These are phyloP conservation scores for Acanthopleura granulata DNA, from an alignment of 2,888 invertebrate species.

Conservation along the genomic window DNA sequence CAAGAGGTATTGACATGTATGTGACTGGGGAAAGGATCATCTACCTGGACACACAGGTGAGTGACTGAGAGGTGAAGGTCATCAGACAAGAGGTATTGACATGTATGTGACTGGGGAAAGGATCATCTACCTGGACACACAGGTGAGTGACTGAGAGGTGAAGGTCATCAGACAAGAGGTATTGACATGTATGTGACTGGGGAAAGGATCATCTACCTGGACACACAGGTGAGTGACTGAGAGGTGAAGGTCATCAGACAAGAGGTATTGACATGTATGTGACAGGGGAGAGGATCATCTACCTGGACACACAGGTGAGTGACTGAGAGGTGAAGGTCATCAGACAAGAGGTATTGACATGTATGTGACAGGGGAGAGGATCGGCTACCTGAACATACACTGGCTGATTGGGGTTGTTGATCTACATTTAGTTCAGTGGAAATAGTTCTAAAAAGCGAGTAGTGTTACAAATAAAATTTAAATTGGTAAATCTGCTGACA, in stretches of 20 bases:
- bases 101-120: conserved; percentile 81
- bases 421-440: too few species aligned
- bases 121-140: conserved; percentile 88
- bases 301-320: conserved; percentile 68
- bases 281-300: too few species aligned
- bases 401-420: too few species aligned
- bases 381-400: too few species aligned
- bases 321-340: conserved; percentile 73
- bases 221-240: conserved; percentile 76
- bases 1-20: conserved; percentile 79
- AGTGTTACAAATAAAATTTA: too few species aligned
- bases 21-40: conserved; percentile 83
- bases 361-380: too few species aligned
- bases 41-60: conserved; percentile 84
- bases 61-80: conserved; percentile 71
- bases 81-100: conserved; percentile 82
- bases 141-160: conserved; percentile 69
- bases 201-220: conserved; percentile 86
- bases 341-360: conserved; percentile 73
- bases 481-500: too few species aligned
- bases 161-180: conserved; percentile 80
- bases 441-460: too few species aligned
- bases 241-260: conserved; percentile 79
- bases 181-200: conserved; percentile 81
- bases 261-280: conserved; percentile 66